A percentile compares a stretch with the other conserved stretches of the same genome.
Conservation (phyloP, 2,113 vertebrate genomes). For the Petaurus breviceps region DNA sequence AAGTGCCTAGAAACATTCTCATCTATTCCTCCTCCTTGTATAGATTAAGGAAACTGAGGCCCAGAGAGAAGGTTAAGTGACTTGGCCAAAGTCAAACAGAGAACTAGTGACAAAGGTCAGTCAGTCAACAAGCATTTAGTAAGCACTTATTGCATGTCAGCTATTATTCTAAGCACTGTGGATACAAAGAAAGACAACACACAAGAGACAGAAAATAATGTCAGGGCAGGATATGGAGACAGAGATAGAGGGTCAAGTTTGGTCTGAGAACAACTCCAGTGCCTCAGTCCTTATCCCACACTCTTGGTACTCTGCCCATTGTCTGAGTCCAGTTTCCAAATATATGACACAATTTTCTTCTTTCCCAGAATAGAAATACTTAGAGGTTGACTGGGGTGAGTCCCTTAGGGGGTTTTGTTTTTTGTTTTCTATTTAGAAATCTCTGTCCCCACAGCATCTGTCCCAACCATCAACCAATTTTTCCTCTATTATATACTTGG, state of each 20-base stretch:
- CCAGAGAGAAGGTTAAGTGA: background rate
- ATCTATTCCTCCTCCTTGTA: background rate
- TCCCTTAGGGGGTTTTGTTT: background rate
- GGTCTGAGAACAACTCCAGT: background rate
- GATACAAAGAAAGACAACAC: background rate
- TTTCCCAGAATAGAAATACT: background rate
- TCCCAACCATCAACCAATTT: background rate
- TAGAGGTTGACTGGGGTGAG: background rate
- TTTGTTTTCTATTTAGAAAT: background rate
- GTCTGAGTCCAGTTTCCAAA: background rate
- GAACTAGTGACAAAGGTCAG: background rate
- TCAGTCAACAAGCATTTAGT: background rate
- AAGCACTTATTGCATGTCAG: background rate
- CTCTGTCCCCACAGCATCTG: background rate
- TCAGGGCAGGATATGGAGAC: background rate
- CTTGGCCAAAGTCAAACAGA: background rate
- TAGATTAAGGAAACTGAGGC: background rate
- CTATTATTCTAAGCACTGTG: background rate
- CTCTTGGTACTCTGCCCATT: background rate
- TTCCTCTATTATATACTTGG: background rate
- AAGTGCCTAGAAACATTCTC: background rate
- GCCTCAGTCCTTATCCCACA: background rate
- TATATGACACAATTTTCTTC: background rate
- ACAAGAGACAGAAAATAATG: background rate
- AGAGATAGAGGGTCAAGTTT: background rate